A percentile compares a stretch with the other conserved stretches of the same genome.
These are phyloP conservation scores for Oophaga pumilio DNA, from an alignment of 2,113 vertebrate genomes.

Conservation along the genomic window DNA sequence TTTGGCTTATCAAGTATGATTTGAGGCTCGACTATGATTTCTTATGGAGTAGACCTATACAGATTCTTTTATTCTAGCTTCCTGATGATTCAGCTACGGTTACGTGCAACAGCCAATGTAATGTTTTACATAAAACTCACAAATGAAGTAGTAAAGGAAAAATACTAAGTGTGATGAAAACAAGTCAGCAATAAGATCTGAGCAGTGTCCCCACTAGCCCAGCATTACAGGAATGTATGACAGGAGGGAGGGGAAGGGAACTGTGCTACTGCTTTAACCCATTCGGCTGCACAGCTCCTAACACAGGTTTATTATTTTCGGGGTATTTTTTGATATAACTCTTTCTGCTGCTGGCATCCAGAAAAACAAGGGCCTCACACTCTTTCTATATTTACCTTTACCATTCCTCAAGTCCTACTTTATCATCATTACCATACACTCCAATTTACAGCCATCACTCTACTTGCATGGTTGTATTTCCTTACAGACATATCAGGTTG, in stretches of 20 bases:
- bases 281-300: not conserved
- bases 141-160: too few species aligned
- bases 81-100: not conserved
- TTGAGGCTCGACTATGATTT: too few species aligned
- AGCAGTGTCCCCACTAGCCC: not conserved
- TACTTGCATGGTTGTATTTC: not conserved
- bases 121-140: not conserved
- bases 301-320: not conserved
- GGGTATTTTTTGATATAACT: not conserved
- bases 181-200: not conserved
- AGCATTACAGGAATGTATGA: conserved; percentile 32
- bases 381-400: not conserved
- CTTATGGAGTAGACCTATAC: not conserved
- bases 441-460: not conserved
- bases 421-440: not conserved
- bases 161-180: not conserved
- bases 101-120: not conserved
- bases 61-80: not conserved
- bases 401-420: not conserved
- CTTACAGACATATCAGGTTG: not conserved
- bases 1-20: too few species aligned
- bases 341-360: too few species aligned
- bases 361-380: not conserved
- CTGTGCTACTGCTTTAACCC: conserved; percentile 19
- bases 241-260: conserved; percentile 9